A percentile compares a stretch with the other conserved stretches of the same genome.
phyloP scores from a whole-genome alignment of 2,113 vertebrate species.

The Spea bombifrons region DNA sequence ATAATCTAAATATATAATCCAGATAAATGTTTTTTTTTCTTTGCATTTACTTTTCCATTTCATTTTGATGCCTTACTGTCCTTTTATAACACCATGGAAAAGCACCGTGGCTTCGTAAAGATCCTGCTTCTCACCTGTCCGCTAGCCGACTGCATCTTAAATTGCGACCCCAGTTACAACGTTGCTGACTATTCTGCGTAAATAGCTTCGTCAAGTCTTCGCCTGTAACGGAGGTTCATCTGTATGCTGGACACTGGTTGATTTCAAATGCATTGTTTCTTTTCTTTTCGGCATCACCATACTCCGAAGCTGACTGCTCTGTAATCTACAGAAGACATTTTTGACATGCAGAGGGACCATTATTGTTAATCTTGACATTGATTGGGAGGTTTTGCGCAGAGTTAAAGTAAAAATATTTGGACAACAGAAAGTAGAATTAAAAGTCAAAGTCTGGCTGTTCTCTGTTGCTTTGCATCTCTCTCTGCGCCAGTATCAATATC shows the following conservation, averaged over 20 bases:
- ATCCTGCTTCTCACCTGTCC: too few relatives aligned
- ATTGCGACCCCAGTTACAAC: background rate
- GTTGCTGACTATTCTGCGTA: background rate
- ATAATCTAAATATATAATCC: too few relatives aligned
- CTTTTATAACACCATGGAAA: too few relatives aligned
- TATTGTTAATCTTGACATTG: conserved; percentile 16
- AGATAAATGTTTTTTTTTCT: too few relatives aligned
- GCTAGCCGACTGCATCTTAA: too few relatives aligned
- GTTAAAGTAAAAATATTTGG: background rate
- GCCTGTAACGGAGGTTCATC: background rate
- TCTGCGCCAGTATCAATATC: conserved; percentile 51
- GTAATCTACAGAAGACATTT: conserved; percentile 21
- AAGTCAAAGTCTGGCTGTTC: conserved; percentile 40
- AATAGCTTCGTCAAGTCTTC: background rate
- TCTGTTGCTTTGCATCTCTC: conserved; percentile 44
- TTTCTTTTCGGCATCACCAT: conserved; percentile 6
- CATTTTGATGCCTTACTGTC: too few relatives aligned
- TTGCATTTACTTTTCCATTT: too few relatives aligned
- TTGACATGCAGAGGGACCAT: conserved; percentile 3
- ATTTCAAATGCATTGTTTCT: conserved; percentile 19
- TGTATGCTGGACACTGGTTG: background rate
- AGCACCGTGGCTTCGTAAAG: too few relatives aligned
- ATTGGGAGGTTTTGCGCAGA: background rate
- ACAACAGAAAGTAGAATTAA: conserved; percentile 36
- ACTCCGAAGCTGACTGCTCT: background rate